These are phyloP conservation scores for Catostylus mosaicus DNA, from an alignment of 30 jellyfish, hydroid and myxozoan species.

Conservation along the genomic window DNA sequence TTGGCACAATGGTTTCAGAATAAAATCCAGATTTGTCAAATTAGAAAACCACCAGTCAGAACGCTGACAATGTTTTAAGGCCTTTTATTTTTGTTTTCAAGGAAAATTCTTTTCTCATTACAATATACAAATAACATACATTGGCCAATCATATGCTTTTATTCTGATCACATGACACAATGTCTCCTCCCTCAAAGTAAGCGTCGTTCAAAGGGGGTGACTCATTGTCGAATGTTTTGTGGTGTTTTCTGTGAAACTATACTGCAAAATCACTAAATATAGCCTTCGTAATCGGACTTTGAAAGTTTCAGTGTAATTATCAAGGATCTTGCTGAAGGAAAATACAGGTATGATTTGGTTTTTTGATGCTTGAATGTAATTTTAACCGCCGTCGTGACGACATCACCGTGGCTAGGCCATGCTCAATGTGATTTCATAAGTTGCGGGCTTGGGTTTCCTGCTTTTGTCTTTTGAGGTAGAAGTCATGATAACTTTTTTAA, in stretches of 20 bases:
- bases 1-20: too few relatives aligned
- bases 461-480: neutral
- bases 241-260: neutral
- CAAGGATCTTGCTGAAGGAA: neutral
- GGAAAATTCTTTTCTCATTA: conserved; percentile 1
- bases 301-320: neutral
- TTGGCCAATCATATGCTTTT: neutral
- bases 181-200: conserved; percentile 61
- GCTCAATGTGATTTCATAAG: conserved; percentile 5
- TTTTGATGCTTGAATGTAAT: neutral
- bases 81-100: too few relatives aligned
- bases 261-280: neutral
- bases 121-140: neutral
- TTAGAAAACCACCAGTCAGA: too few relatives aligned
- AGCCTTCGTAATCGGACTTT: neutral
- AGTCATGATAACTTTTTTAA: neutral
- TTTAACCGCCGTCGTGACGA: neutral
- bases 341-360: neutral
- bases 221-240: conserved; percentile 31
- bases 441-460: neutral
- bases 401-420: neutral
- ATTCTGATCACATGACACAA: conserved; percentile 24
- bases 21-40: too few relatives aligned
- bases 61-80: too few relatives aligned
- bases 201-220: conserved; percentile 68